Evolutionary conservation across 2,888 invertebrate genomes (phyloP), one percentile per base, ranked within the genome.

Genomic region (Synanthedon formicaeformis): DNA sequence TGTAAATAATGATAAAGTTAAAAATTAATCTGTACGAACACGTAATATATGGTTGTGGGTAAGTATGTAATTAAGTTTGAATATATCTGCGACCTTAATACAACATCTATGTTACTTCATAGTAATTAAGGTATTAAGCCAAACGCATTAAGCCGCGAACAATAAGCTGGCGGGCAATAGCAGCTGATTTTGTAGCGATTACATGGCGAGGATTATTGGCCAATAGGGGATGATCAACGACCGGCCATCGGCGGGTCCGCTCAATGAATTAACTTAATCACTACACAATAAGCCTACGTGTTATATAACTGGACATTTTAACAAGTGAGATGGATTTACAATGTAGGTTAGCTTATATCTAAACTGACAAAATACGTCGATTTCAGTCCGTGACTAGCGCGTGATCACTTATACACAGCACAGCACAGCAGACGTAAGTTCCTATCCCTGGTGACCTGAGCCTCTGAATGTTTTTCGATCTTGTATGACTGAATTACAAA

Each of bases 141-240:
- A 45, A 45, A 45, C 45, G 14, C 45, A 45, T 45, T 45, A 45
- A 45, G 45, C 45, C 45, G 45, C 12, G 45, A 45, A 45, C 45
- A 45, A 45, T 45, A 45, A 45, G 45, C 45, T 45, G 45, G n/a
- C 45, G 13, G 45, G 45, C 45, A 70, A 73, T 67, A 68, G 66
- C 66, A 66, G 64, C 67, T 70, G 71, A 73, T 75, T 73, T 69
- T 60, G 66, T 67, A 68, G 64, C 66, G 72, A 75, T 75, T 73
- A 71, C 67, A 66, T 64, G 63, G 67, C 53, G 56, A 57, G 60
- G 64, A 61, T 62, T 61, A 63, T 65, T 63, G 60, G 56, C 57
- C 55, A 52, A 51, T 50, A 48, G 63, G 62, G 66, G 62, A 65
- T 70, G 69, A 71, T 68, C 67, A 67, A 64, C 63, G 59, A 56